These are phyloP conservation scores for Netelia fuscicornis DNA, from an alignment of 2,888 invertebrate genomes.

Conservation along the genomic window DNA sequence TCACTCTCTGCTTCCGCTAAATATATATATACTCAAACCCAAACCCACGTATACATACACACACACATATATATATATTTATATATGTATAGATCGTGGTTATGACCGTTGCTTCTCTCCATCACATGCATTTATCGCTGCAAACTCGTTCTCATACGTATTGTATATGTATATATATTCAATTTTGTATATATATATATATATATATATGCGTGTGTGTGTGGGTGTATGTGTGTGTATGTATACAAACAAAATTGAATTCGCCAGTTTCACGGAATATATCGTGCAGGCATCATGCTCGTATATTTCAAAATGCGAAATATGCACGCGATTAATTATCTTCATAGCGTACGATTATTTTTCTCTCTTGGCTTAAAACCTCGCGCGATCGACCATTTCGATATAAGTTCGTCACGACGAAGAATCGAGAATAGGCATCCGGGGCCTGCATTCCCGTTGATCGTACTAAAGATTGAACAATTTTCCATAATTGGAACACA, in stretches of 20 bases:
- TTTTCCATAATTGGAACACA: constrained; percentile 29
- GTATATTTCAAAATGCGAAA: constrained; percentile 15
- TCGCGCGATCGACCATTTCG: constrained; percentile 23
- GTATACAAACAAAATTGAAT: constrained; percentile 37
- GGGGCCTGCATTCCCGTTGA: constrained; percentile 10
- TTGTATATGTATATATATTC: neutral
- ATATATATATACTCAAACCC: constrained; percentile 31
- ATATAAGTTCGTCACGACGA: constrained; percentile 23
- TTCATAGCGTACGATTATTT: constrained; percentile 33
- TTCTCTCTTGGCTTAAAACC: constrained; percentile 27
- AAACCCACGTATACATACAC: neutral
- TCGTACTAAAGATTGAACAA: constrained; percentile 37
- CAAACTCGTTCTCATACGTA: constrained; percentile 36
- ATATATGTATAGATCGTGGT: neutral
- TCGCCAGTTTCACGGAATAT: constrained; percentile 24
- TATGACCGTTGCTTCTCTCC: constrained; percentile 33
- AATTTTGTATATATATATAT: too few species aligned
- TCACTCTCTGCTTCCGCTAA: constrained; percentile 66
- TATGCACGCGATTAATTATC: constrained; percentile 53
- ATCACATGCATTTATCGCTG: constrained; percentile 25
- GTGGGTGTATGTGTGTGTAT: too few species aligned
- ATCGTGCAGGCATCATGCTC: constrained; percentile 36
- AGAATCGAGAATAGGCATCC: neutral
- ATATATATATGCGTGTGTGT: neutral
- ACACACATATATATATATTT: neutral